Conservation (phyloP, 2,888 invertebrate species). For the Lepidochrysops patricia region DNA sequence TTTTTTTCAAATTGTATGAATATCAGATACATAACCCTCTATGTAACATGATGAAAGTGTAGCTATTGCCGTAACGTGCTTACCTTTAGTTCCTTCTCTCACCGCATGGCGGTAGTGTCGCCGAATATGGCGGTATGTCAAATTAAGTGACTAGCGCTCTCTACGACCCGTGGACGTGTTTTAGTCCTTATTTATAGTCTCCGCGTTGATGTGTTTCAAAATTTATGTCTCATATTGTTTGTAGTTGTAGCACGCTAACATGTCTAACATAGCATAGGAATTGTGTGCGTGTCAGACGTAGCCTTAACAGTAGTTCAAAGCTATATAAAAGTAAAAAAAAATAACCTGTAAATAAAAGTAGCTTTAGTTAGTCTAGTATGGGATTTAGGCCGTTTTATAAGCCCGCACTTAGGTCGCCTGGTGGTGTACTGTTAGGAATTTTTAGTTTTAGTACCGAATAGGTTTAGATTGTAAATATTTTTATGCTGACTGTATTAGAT, state of each 20-base stretch:
- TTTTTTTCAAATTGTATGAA: too few relatives aligned
- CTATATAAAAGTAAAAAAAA: slow-evolving; percentile 54
- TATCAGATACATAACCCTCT: too few relatives aligned
- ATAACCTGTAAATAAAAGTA: slow-evolving; percentile 58
- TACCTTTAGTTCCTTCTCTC: neutral
- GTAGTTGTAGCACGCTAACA: slow-evolving; percentile 45
- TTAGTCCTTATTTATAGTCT: neutral
- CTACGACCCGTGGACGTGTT: neutral
- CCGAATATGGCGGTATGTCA: neutral
- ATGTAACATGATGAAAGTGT: too few relatives aligned
- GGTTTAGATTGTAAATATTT: neutral
- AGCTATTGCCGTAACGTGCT: too few relatives aligned
- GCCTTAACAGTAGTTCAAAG: slow-evolving; percentile 75
- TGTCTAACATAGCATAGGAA: slow-evolving; percentile 44
- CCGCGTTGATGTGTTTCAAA: slow-evolving; percentile 16
- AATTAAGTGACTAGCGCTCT: neutral
- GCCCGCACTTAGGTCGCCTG: slow-evolving; percentile 40
- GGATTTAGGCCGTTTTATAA: slow-evolving; percentile 47
- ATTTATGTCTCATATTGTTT: slow-evolving; percentile 24
- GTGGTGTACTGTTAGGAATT: slow-evolving; percentile 31
- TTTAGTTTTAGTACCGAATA: neutral
- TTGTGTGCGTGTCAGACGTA: slow-evolving; percentile 66
- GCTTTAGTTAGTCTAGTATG: slow-evolving; percentile 57
- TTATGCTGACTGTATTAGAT: neutral
- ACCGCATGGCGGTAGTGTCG: neutral